Base-by-base conservation (phyloP, 2,888 invertebrate species). In the Hanleya hanleyi region DNA sequence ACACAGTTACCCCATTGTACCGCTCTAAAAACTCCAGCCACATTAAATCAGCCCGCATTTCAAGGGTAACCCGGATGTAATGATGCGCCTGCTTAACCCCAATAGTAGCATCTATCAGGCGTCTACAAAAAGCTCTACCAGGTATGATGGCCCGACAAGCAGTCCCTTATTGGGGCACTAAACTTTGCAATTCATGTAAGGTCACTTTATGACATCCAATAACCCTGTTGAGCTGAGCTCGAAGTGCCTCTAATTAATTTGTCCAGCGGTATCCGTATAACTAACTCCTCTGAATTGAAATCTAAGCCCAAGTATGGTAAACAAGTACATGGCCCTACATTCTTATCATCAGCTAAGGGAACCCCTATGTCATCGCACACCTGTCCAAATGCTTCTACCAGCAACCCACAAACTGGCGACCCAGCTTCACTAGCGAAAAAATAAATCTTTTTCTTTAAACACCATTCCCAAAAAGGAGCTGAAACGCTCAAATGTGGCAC, bases 61-160 rank as follows among this genome's bases (percentile, higher is more conserved):
- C 3, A 3, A 32, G 50, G 36, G 18, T 51, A n/a, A 69, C 18
- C 6, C 69, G 32, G 18, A 26, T 9, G n/a, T 36, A 22, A 18
- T 51, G 51, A 29, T 50, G 37, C 18, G 69, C 18, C 9, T 69
- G 29, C 26, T 35, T 32, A 6, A 69, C 18, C n/a, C 51, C 51
- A 18, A 33, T 29, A 22, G 72, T 73, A 18, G 68, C 26, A 47
- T 75, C 65, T 18, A 70, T 67, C 0, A 75, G 50, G 5, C 75
- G 33, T 1, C 70, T 57, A 12, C 69, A 32, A 64, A 73, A 75
- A 32, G 67, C 29, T 3, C 75, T 32, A n/a, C 75, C 72, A 4
- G 72, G 75, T 9, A 47, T 33, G 12, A 75, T 66, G 29, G 64
- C 75, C 22, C 15, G 2, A 38, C 72, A 75, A 36, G 66, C 69